Percentiles rank a stretch among this genome's conserved stretches.
Conservation (phyloP, 2,888 invertebrate species). For the Spicauda simplicius region DNA sequence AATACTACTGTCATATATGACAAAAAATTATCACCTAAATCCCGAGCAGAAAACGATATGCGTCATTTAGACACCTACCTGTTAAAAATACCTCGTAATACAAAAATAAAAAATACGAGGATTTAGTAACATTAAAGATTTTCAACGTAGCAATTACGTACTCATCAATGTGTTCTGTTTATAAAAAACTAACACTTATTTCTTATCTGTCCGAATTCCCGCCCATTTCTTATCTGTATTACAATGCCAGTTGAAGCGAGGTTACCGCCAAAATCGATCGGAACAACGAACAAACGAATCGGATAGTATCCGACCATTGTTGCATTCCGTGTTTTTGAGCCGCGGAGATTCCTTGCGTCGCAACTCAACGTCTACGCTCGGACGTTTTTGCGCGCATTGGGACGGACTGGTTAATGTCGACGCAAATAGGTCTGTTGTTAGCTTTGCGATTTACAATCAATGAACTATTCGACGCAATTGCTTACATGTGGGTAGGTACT, state of each 20-base stretch:
- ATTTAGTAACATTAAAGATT: no score
- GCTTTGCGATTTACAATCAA: not conserved
- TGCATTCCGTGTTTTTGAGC: conserved; percentile 55
- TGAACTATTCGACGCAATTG: not conserved
- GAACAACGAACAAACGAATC: conserved; percentile 45
- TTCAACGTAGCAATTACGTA: no score
- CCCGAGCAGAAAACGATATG: no score
- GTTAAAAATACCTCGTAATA: no score
- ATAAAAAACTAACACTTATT: not conserved
- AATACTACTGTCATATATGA: no score
- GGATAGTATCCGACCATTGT: conserved; percentile 57
- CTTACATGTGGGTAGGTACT: no score
- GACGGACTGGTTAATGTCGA: conserved; percentile 40
- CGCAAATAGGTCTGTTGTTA: conserved; percentile 29
- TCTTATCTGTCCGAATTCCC: not conserved
- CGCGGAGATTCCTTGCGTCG: conserved; percentile 49
- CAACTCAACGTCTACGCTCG: conserved; percentile 44
- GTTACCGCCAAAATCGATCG: conserved; percentile 42
- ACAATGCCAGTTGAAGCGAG: conserved; percentile 23
- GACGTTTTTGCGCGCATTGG: conserved; percentile 50
- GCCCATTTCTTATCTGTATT: conserved; percentile 29
- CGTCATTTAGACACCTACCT: no score
- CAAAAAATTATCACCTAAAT: no score
- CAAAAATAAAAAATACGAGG: no score
- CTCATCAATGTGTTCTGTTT: no score